These are phyloP conservation scores for Drosophila teissieri DNA, from an alignment of 1,140 invertebrate genomes.

Conservation along the genomic window DNA sequence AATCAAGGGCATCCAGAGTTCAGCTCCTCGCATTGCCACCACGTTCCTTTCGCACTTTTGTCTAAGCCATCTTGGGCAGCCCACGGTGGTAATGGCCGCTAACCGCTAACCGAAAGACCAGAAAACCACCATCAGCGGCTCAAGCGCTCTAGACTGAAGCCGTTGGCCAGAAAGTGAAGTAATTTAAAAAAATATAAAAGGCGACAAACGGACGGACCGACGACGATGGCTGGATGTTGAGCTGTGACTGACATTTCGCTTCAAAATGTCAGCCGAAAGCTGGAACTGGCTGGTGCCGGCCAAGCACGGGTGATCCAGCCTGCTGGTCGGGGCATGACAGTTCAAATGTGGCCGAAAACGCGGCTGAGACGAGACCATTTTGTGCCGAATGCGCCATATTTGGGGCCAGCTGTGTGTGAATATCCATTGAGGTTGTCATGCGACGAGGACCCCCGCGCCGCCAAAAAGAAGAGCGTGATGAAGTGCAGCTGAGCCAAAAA, in stretches of 20 bases:
- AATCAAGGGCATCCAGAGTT: conserved; percentile 24
- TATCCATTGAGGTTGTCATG: conserved; percentile 74
- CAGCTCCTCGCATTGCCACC: not conserved
- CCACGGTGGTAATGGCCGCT: conserved; percentile 49
- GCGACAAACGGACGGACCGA: conserved; percentile 14
- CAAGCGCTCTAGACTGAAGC: conserved; percentile 68
- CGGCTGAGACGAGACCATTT: conserved; percentile 65
- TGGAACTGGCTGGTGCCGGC: conserved; percentile 23
- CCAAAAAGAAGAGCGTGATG: conserved; percentile 54
- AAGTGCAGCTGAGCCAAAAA: conserved; percentile 65
- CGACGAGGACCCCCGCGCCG: conserved; percentile 30
- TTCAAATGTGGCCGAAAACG: conserved; percentile 63
- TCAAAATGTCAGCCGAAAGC: conserved; percentile 76
- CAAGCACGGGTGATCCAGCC: conserved; percentile 8
- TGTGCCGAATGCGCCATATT: conserved; percentile 68
- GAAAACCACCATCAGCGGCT: conserved; percentile 27
- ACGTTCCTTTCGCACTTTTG: conserved; percentile 7
- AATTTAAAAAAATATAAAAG: not conserved
- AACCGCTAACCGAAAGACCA: conserved; percentile 35
- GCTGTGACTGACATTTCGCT: conserved; percentile 76
- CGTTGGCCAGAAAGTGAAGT: conserved; percentile 17
- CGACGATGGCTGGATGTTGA: conserved; percentile 39
- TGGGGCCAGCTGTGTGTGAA: conserved; percentile 61
- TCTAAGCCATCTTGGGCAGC: conserved; percentile 46
- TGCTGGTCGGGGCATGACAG: conserved; percentile 63